Evolutionary conservation across 1,140 invertebrate genomes (phyloP), one percentile per base, ranked within the genome.

Genomic region (Patella vulgata): DNA sequence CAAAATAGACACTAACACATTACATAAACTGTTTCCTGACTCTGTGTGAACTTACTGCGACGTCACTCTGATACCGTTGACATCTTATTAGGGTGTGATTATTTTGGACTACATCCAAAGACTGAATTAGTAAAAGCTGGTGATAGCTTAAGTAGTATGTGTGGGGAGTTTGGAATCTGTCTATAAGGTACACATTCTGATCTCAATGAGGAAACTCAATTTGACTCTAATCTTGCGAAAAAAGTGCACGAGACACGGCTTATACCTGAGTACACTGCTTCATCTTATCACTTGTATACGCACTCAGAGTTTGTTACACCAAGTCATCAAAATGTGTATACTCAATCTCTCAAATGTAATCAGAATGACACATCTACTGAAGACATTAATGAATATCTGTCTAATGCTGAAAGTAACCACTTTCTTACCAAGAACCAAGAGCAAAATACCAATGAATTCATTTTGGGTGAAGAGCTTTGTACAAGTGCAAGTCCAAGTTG

Each of bases 81-180:
- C n/a, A 46, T 46, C n/a, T 21, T 46, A 8, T n/a, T 46, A 25
- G 43, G 43, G 5, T 46, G 43, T 46, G 43, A 46, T n/a, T 21
- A 46, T 46, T 46, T 46, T n/a, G 43, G 43, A n/a, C 43, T 46
- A 21, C 43, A 46, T 46, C 43, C 43, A 6, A 46, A 46, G 23
- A 46, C n/a, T n/a, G n/a, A 46, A 25, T 5, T 46, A 21, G 43
- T n/a, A 8, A n/a, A 46, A 46, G 43, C 43, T 46, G 43, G 43
- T 46, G n/a, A n/a, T 8, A 6, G n/a, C 23, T n/a, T 46, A 5
- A 46, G 43, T 25, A 46, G 6, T 46, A 46, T 46, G 43, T 25
- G 5, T 21, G 43, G 43, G n/a, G 23, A 46, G 23, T 46, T 25
- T 46, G 43, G 43, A 6, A n/a, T 21, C 23, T 8, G 5, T 6